Conservation (phyloP, 2,113 vertebrate genomes). For the Conger conger region DNA sequence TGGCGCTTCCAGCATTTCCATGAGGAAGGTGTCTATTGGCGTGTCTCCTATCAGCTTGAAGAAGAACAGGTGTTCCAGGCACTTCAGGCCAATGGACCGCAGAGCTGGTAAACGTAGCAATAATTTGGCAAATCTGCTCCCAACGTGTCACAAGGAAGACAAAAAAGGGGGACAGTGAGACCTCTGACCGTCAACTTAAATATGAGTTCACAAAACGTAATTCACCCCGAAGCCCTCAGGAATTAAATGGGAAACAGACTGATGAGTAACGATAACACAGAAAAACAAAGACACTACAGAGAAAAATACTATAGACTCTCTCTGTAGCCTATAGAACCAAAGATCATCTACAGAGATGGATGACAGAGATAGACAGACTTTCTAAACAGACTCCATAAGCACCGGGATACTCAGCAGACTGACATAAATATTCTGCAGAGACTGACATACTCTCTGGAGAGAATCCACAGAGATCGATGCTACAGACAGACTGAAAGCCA, state of each 20-base stretch:
- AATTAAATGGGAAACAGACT: too few relatives aligned
- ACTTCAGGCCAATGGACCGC: slow-evolving; percentile 85
- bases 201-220: background rate
- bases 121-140: slow-evolving; percentile 81
- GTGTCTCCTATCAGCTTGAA: slow-evolving; percentile 91
- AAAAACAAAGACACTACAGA: too few relatives aligned
- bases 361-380: too few relatives aligned
- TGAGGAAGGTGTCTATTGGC: slow-evolving; percentile 87
- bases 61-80: slow-evolving; percentile 88
- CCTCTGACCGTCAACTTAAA: background rate
- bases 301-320: slow-evolving; percentile 50
- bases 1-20: slow-evolving; percentile 88
- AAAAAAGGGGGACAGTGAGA: background rate
- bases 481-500: too few relatives aligned
- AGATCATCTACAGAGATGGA: background rate
- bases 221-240: too few relatives aligned
- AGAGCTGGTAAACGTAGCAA: slow-evolving; percentile 81
- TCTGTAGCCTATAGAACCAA: slow-evolving; percentile 69
- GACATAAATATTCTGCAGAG: background rate
- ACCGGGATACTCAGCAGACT: background rate
- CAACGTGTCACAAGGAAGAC: slow-evolving; percentile 10
- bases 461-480: too few relatives aligned
- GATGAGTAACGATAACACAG: too few relatives aligned
- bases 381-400: too few relatives aligned
- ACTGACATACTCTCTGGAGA: background rate